Conservation (phyloP, 2,797 vertebrate species). For the Anguilla anguilla region DNA sequence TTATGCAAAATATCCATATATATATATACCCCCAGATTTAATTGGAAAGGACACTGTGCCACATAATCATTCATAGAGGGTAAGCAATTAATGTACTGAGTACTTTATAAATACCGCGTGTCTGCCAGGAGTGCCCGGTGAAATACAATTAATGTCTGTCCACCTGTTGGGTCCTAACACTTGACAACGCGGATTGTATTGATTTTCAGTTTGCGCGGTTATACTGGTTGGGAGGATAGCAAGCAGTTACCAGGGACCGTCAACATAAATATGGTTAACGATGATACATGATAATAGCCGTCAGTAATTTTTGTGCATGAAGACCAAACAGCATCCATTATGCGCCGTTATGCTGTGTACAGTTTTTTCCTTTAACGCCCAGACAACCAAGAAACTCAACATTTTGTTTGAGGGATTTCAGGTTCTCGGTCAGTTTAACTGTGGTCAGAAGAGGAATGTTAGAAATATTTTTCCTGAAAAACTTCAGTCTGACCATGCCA, state of each 20-base stretch:
- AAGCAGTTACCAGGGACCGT: not conserved
- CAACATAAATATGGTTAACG: not conserved
- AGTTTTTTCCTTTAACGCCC: not conserved
- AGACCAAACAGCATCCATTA: not conserved
- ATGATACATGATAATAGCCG: not conserved
- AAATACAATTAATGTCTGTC: not conserved
- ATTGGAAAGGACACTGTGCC: not conserved
- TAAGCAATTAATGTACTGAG: too few species aligned
- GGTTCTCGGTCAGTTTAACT: not conserved
- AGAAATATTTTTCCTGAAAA: not conserved
- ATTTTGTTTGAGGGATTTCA: not conserved
- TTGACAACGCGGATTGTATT: not conserved
- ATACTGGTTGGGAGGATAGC: not conserved
- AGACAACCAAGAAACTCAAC: not conserved
- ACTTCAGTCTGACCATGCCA: not conserved
- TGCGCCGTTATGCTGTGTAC: not conserved
- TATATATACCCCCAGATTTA: not conserved
- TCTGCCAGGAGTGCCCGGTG: not conserved
- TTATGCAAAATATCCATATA: not conserved
- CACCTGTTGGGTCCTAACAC: not conserved
- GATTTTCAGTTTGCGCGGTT: not conserved
- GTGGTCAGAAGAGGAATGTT: not conserved
- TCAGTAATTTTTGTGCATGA: not conserved
- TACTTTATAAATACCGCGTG: not conserved
- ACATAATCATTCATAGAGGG: not conserved